Conservation (phyloP, 2,888 invertebrate species). For the Hypsopygia costalis region DNA sequence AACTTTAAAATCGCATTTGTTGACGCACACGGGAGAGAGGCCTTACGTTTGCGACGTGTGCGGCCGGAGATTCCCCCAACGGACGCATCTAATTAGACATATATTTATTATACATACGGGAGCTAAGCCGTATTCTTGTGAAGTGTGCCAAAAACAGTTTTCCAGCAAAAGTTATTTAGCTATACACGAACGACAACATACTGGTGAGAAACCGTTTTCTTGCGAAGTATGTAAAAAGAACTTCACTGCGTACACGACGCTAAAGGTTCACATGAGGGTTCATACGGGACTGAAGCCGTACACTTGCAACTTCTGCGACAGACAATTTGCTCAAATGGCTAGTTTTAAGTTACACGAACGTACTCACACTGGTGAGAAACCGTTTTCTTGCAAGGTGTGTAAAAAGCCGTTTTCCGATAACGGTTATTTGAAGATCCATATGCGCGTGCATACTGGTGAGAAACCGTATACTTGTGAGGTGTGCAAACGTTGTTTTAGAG, state of each 20-base stretch:
- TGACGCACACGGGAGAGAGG: constrained; percentile 61
- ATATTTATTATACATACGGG: constrained; percentile 64
- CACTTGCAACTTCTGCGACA: constrained; percentile 51
- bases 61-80: constrained; percentile 55
- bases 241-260: constrained; percentile 63
- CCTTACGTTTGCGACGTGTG: constrained; percentile 66
- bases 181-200: constrained; percentile 63
- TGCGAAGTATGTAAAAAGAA: constrained; percentile 65
- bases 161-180: constrained; percentile 64
- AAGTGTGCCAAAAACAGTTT: constrained; percentile 59
- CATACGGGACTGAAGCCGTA: constrained; percentile 68
- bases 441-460: constrained; percentile 63
- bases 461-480: constrained; percentile 58
- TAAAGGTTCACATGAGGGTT: constrained; percentile 66
- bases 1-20: constrained; percentile 61
- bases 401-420: constrained; percentile 66
- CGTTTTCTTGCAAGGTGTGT: constrained; percentile 56
- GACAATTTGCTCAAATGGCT: constrained; percentile 66
- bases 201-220: constrained; percentile 55
- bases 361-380: constrained; percentile 62
- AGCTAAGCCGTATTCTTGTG: constrained; percentile 52
- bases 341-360: constrained; percentile 64
- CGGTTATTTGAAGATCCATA: constrained; percentile 68
- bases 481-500: constrained; percentile 58
- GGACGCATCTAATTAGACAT: constrained; percentile 63